These are phyloP conservation scores for Probaryconus sp. DNA, from an alignment of 1,140 invertebrate genomes.

Conservation along the genomic window DNA sequence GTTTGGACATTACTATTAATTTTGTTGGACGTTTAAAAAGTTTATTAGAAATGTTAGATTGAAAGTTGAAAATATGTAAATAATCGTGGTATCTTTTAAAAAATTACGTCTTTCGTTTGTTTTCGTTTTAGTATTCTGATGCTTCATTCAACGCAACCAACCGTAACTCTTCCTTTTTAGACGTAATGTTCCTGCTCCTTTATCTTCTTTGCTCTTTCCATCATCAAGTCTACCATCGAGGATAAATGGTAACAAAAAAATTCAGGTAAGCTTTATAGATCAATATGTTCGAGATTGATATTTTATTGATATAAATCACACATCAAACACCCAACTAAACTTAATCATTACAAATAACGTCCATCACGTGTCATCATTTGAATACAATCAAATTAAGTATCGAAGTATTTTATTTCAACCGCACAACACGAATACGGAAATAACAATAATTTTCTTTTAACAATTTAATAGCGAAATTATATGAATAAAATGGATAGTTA, in stretches of 20 bases:
- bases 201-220: conserved; percentile 48
- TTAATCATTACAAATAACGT: no score
- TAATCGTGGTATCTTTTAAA: conserved; percentile 53
- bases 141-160: conserved; percentile 64
- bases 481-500: no score
- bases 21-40: no score
- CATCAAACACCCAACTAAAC: no score
- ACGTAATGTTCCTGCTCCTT: conserved; percentile 35
- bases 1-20: conserved; percentile 34
- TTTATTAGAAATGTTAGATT: conserved; percentile 41
- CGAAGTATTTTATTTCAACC: no score
- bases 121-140: conserved; percentile 46
- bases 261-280: conserved; percentile 41
- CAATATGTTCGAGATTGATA: not conserved
- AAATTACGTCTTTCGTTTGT: conserved; percentile 44
- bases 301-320: no score
- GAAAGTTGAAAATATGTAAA: conserved; percentile 59
- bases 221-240: conserved; percentile 32
- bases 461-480: no score
- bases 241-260: conserved; percentile 27
- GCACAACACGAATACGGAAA: no score
- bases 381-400: no score
- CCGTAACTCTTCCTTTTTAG: conserved; percentile 51
- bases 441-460: no score
- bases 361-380: no score